A percentile compares a stretch with the other conserved stretches of the same genome.
Evolutionary conservation across 2,888 invertebrate species (phyloP).

Genomic region (Cheilosia grossa): DNA sequence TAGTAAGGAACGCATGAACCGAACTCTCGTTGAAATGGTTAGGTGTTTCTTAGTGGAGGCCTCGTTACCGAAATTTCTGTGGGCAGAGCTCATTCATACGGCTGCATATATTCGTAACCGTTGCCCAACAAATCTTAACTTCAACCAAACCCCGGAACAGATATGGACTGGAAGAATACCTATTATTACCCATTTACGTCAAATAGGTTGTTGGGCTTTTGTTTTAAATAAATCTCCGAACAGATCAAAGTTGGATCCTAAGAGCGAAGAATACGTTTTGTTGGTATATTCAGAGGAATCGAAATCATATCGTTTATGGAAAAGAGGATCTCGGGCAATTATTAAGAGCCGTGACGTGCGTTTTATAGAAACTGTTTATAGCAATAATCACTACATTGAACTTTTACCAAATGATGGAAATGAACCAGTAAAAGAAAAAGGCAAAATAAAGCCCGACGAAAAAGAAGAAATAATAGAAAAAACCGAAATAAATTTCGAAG

Average conservation of each 20-base stretch:
- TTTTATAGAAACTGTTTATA: not conserved
- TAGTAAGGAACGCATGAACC: not conserved
- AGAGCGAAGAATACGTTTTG: slow-evolving; percentile 33
- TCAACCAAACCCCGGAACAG: slow-evolving; percentile 50
- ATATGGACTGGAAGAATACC: slow-evolving; percentile 54
- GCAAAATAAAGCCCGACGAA: not conserved
- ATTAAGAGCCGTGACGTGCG: slow-evolving; percentile 2
- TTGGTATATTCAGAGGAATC: slow-evolving; percentile 43
- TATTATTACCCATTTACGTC: slow-evolving; percentile 42
- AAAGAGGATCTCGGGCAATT: slow-evolving; percentile 10
- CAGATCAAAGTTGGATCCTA: slow-evolving; percentile 37
- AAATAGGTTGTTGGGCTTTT: slow-evolving; percentile 49
- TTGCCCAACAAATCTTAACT: slow-evolving; percentile 40
- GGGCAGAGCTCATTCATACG: slow-evolving; percentile 30
- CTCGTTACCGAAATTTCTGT: slow-evolving; percentile 72
- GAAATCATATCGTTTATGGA: slow-evolving; percentile 36
- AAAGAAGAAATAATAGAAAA: not conserved
- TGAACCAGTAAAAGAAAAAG: not conserved
- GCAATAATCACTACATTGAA: slow-evolving; percentile 4
- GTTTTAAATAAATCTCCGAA: slow-evolving; percentile 36
- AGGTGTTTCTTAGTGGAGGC: slow-evolving; percentile 72
- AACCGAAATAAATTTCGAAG: not conserved
- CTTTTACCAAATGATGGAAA: not conserved
- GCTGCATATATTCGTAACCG: slow-evolving; percentile 39
- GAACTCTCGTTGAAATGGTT: slow-evolving; percentile 5